phyloP scores from a whole-genome alignment of 2,888 invertebrate genomes.

The Polydesmus complanatus region DNA sequence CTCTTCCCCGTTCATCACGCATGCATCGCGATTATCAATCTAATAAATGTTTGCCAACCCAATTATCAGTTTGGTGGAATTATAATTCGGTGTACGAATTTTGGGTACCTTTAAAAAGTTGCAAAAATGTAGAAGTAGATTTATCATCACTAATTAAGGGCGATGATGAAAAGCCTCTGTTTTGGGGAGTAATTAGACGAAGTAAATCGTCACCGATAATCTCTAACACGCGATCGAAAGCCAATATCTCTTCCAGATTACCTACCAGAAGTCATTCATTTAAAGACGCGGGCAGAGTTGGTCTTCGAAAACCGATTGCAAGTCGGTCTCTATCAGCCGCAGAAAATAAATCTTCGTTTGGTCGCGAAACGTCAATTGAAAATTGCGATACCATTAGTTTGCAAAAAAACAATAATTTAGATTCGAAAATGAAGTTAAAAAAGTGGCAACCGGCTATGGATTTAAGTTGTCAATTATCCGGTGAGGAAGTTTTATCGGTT shows the following conservation, averaged over 20 bases:
- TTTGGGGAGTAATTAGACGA: neutral
- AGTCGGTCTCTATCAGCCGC: neutral
- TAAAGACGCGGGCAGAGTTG: no score
- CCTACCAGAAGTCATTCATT: neutral
- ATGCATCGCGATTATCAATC: constrained; percentile 9
- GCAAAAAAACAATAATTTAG: neutral
- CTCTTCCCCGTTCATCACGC: constrained; percentile 10
- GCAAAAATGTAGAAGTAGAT: neutral
- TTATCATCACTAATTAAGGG: neutral
- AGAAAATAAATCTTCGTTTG: neutral
- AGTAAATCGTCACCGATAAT: neutral
- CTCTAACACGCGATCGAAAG: neutral
- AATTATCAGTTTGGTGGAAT: constrained; percentile 18
- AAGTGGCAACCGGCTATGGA: constrained; percentile 6
- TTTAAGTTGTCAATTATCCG: neutral
- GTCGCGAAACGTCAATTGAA: neutral
- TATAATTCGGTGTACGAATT: constrained; percentile 15
- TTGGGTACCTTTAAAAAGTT: neutral
- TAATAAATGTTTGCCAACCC: constrained; percentile 2
- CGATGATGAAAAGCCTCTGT: neutral
- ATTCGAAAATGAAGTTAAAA: neutral
- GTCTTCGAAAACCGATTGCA: neutral
- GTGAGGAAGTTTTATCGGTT: neutral
- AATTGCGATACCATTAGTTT: neutral
- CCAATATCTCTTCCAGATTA: neutral